A percentile compares a stretch with the other conserved stretches of the same genome.
phyloP scores from a whole-genome alignment of 2,888 invertebrate species.

The Vannuccia rotundouncinata region DNA sequence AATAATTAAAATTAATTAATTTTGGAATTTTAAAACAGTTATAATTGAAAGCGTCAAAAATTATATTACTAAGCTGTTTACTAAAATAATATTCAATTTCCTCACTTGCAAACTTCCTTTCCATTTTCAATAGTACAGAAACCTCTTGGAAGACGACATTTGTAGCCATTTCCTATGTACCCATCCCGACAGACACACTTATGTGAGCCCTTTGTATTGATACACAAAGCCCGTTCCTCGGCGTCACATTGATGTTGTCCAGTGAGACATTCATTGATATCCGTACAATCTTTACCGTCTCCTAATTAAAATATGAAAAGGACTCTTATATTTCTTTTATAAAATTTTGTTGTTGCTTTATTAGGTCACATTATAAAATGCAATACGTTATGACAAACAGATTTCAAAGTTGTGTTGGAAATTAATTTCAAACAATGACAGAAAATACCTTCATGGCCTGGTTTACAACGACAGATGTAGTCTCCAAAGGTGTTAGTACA shows the following conservation, averaged over 20 bases:
- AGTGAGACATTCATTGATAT: slow-evolving; percentile 48
- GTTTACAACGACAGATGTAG: slow-evolving; percentile 21
- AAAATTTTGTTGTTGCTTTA: not conserved
- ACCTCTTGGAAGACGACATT: not conserved
- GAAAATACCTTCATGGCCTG: slow-evolving; percentile 14
- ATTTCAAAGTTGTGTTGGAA: not conserved
- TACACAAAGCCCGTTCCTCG: slow-evolving; percentile 43
- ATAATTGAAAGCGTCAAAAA: too few relatives aligned
- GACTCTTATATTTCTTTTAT: too few relatives aligned
- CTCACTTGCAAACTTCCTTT: not conserved
- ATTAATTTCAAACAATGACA: not conserved
- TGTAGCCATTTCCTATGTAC: slow-evolving; percentile 37
- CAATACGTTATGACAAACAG: not conserved
- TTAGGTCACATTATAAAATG: not conserved
- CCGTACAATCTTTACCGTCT: not conserved
- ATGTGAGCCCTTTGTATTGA: slow-evolving; percentile 42
- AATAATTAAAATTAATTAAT: too few relatives aligned
- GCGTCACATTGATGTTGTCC: slow-evolving; percentile 49
- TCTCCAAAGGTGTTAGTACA: not conserved
- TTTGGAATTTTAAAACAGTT: too few relatives aligned
- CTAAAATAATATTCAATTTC: too few relatives aligned
- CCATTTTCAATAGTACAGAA: slow-evolving; percentile 3
- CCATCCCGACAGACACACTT: slow-evolving; percentile 43
- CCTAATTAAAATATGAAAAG: too few relatives aligned
- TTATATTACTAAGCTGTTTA: too few relatives aligned